Base-by-base conservation (phyloP, 1,140 invertebrate species). In the Anastrepha ludens region DNA sequence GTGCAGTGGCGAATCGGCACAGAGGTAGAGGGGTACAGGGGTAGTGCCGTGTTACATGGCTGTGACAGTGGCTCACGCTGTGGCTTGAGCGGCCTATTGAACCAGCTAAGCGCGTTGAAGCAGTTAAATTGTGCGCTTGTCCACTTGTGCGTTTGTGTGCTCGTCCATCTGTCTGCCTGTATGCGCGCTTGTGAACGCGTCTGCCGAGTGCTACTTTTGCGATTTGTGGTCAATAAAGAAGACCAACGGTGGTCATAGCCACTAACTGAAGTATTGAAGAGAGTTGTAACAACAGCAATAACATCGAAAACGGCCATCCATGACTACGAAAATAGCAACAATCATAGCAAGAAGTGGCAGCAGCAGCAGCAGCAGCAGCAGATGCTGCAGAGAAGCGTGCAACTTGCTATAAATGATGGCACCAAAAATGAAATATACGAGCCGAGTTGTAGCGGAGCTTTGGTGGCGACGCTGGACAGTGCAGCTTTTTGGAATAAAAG, bases 221-320 rank as follows among this genome's bases (percentile, higher is more conserved):
- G 67, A 74, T 74, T 74, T 74, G 67, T 74, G 67, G 39, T 81
- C 47, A 81, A 81, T 81, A 81, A 81, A 81, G 74, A 81, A 81
- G 74, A 81, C 39, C 74, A 55, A 81, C n/a, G 74, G 7, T 50
- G 47, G 8, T 50, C 44, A 74, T 8, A 74, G 70, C 44, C 44
- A 74, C 67, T 11, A 13, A 44, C 17, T 55, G 74, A 50, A 20
- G 47, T 58, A 29, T 50, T 11, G 74, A 2, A 9, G n/a, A 81
- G 47, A 55, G 41, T 55, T 20, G n/a, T 55, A 78, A 47, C 15
- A 81, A 20, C 74, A 20, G 44, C 74, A 81, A 81, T 41, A 81
- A 81, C 6, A 81, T 9, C 47, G 6, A 29, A 8, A 55, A 20
- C 1, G 8, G 4, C 29, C 9, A 62, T 5, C 47, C 20, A 44